phyloP scores from a whole-genome alignment of 1,140 invertebrate species.

The Diorhabda carinulata region DNA sequence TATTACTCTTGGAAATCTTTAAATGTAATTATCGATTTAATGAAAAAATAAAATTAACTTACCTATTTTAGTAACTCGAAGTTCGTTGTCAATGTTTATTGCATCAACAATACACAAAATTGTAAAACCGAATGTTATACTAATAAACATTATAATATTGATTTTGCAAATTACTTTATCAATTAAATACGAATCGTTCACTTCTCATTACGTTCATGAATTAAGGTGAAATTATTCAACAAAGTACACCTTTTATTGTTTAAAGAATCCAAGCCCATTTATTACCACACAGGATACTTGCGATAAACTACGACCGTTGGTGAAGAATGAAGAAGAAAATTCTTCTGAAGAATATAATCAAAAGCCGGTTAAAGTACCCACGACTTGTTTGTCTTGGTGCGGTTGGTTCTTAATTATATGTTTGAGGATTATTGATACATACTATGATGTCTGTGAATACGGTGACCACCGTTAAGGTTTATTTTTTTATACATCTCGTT shows the following conservation, averaged over 20 bases:
- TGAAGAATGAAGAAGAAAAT: not conserved
- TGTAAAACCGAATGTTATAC: slow-evolving; percentile 5
- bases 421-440: not conserved
- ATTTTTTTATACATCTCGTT: no score
- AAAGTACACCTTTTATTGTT: slow-evolving; percentile 2
- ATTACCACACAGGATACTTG: slow-evolving; percentile 5
- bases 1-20: not conserved
- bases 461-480: no score
- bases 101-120: slow-evolving; percentile 23
- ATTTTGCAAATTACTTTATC: not conserved
- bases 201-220: no score
- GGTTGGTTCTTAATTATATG: not conserved
- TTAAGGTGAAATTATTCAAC: no score
- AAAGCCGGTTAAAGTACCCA: not conserved
- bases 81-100: slow-evolving; percentile 27
- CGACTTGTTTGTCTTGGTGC: not conserved
- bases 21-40: no score
- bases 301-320: not conserved
- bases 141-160: slow-evolving; percentile 3
- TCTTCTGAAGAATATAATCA: not conserved
- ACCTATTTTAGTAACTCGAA: slow-evolving; percentile 28
- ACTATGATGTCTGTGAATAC: no score
- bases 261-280: slow-evolving; percentile 1
- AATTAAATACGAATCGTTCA: no score
- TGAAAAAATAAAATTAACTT: slow-evolving; percentile 11